Percentiles rank a stretch among this genome's conserved stretches.
These are phyloP conservation scores for Archilochus colubris DNA, from an alignment of 2,113 vertebrate genomes.

Conservation along the genomic window DNA sequence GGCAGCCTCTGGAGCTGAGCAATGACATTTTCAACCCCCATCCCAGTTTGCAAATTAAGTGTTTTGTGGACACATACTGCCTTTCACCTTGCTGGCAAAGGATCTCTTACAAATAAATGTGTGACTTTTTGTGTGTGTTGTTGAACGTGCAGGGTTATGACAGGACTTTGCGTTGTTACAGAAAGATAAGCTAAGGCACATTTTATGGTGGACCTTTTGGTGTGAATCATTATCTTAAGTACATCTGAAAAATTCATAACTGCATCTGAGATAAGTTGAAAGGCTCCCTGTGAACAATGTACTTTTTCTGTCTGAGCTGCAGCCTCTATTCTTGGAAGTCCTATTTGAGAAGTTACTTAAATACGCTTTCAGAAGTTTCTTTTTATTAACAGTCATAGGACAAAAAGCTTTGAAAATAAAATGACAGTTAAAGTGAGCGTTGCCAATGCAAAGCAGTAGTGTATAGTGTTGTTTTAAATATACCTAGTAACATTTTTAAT, in stretches of 20 bases:
- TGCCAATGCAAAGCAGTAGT: conserved; percentile 37
- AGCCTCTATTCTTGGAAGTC: conserved; percentile 1
- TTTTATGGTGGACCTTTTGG: not conserved
- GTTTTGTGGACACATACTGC: not conserved
- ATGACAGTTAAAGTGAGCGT: not conserved
- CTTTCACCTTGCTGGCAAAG: not conserved
- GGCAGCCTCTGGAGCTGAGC: not conserved
- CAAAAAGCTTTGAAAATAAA: conserved; percentile 9
- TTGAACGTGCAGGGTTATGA: not conserved
- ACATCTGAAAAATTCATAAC: not conserved
- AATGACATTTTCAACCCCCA: not conserved
- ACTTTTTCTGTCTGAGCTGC: not conserved
- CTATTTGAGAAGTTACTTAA: not conserved
- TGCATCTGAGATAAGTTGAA: not conserved
- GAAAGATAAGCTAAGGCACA: not conserved
- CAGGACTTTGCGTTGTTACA: not conserved
- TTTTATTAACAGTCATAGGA: not conserved
- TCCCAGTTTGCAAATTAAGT: not conserved
- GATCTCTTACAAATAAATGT: not conserved
- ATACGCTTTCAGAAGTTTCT: not conserved
- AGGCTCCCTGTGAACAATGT: not conserved
- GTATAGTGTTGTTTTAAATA: conserved; percentile 23
- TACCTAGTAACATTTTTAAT: conserved; percentile 7
- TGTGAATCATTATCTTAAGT: not conserved
- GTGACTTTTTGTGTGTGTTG: not conserved